Percentiles rank a stretch among this genome's conserved stretches.
These are phyloP conservation scores for Phainopepla nitens DNA, from an alignment of 2,113 vertebrate genomes.

Conservation along the genomic window DNA sequence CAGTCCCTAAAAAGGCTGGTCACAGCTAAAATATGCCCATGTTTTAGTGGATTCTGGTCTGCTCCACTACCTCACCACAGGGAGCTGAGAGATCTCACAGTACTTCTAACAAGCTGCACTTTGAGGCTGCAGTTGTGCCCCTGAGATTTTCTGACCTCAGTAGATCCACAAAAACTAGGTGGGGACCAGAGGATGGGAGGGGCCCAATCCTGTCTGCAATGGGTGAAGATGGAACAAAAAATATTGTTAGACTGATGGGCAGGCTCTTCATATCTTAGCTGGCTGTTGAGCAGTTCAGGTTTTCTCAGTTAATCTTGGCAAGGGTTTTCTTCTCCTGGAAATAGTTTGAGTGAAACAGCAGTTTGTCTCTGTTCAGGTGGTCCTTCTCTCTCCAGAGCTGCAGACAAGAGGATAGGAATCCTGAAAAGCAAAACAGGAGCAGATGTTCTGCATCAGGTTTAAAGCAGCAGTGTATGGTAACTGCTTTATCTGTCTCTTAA, in stretches of 20 bases:
- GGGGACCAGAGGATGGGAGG: fast-evolving
- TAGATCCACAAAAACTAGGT: not conserved
- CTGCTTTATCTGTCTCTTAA: not conserved
- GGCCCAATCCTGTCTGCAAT: not conserved
- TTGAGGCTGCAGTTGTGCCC: not conserved
- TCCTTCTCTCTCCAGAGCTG: not conserved
- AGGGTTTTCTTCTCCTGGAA: constrained; percentile 4
- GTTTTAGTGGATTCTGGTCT: not conserved
- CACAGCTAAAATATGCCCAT: not conserved
- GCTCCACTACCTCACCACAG: fast-evolving
- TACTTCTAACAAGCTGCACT: not conserved
- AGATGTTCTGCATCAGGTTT: constrained; percentile 27
- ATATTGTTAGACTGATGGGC: not conserved
- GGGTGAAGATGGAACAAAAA: not conserved
- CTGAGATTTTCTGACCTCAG: not conserved
- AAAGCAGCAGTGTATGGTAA: not conserved
- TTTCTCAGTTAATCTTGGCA: not conserved
- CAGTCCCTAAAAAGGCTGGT: not conserved
- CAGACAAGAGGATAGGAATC: not conserved
- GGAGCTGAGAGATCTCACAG: not conserved
- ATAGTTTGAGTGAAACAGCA: not conserved
- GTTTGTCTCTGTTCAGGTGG: not conserved
- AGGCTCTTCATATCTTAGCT: not conserved
- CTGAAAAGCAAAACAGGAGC: not conserved
- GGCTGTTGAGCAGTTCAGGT: not conserved